phyloP scores from a whole-genome alignment of 2,113 vertebrate genomes.

The Protomyctophum bolini region DNA sequence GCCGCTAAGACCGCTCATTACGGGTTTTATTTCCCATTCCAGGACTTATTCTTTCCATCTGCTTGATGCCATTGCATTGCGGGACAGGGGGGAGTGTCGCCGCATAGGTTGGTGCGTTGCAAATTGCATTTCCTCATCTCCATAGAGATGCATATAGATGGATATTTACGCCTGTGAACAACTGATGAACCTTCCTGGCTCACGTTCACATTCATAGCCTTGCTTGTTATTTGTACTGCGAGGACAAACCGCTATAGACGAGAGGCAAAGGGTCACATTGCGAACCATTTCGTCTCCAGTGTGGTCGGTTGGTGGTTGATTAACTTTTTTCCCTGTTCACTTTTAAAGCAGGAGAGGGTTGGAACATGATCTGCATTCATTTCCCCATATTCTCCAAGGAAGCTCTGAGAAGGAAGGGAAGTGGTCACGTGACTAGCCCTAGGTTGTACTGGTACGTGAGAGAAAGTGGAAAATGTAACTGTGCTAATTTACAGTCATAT shows the following conservation, averaged over 20 bases:
- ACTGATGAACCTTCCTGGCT: conserved; percentile 13
- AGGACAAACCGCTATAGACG: conserved; percentile 35
- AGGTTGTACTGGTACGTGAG: too few species aligned
- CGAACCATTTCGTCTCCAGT: conserved; percentile 27
- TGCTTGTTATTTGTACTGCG: conserved; percentile 38
- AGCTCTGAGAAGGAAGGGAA: too few species aligned
- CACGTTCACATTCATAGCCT: conserved; percentile 17
- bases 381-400: conserved; percentile 16
- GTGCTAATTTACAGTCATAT: too few species aligned
- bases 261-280: not conserved
- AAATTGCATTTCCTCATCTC: conserved; percentile 52
- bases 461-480: too few species aligned
- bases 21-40: conserved; percentile 8
- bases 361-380: conserved; percentile 36
- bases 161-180: conserved; percentile 30
- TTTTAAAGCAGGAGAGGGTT: conserved; percentile 51
- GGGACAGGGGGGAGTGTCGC: not conserved
- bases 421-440: too few species aligned
- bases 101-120: conserved; percentile 24
- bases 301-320: conserved; percentile 20
- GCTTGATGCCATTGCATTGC: conserved; percentile 34
- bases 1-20: conserved; percentile 34
- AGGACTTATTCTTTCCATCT: conserved; percentile 15
- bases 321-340: not conserved
- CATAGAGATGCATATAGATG: conserved; percentile 23